Percentiles rank a stretch among this genome's conserved stretches.
These are phyloP conservation scores for Setophaga kirtlandii DNA, from an alignment of 2,113 vertebrate genomes.

Conservation along the genomic window DNA sequence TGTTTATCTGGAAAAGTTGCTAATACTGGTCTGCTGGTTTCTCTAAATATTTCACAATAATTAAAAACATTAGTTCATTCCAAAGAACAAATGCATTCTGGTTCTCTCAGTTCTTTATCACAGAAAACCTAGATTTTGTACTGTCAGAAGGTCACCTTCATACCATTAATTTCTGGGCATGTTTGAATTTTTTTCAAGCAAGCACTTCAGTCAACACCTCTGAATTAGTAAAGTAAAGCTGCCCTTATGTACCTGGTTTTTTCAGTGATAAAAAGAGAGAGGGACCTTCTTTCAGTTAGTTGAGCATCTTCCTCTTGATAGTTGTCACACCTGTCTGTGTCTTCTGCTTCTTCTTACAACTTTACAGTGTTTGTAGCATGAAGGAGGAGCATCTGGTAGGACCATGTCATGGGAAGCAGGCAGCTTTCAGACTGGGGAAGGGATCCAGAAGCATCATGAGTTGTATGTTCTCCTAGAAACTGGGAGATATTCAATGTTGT, in stretches of 20 bases:
- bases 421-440: background rate
- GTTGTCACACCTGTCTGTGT: background rate
- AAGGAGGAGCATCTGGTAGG: background rate
- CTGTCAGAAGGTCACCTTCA: background rate
- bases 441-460: fast-evolving
- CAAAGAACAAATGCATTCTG: background rate
- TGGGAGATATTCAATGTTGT: background rate
- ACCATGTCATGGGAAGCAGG: background rate
- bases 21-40: background rate
- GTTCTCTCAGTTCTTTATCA: background rate
- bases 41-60: background rate
- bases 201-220: background rate
- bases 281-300: background rate
- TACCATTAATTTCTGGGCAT: background rate
- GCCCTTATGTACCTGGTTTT: background rate
- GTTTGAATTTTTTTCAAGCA: background rate
- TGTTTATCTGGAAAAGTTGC: background rate
- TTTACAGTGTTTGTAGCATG: background rate
- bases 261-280: background rate
- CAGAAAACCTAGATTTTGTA: background rate
- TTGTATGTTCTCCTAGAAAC: background rate
- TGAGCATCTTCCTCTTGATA: background rate
- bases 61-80: background rate
- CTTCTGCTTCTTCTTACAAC: background rate
- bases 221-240: background rate